Evolutionary conservation across 2,113 vertebrate species (phyloP).

Genomic region (Herpetotheres cachinnans): DNA sequence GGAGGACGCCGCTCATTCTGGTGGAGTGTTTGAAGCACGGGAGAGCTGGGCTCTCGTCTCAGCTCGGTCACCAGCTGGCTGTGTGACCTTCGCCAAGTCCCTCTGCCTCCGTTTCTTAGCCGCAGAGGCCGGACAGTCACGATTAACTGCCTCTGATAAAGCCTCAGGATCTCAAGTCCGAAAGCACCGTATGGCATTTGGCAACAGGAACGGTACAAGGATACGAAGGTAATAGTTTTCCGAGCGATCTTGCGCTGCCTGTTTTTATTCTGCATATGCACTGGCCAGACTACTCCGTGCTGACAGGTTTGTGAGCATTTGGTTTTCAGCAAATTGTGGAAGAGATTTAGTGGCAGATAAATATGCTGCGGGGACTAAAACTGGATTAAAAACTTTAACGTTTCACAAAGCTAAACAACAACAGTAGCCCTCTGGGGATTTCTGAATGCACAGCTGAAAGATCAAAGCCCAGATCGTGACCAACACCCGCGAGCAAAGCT

Average conservation of each 20-base stretch:
- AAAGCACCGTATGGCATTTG: fast-evolving
- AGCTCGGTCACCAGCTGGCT: not conserved
- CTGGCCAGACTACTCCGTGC: fast-evolving
- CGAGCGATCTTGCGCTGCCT: fast-evolving
- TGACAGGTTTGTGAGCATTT: fast-evolving
- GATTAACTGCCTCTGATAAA: fast-evolving
- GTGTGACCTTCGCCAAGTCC: not conserved
- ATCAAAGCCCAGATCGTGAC: not conserved
- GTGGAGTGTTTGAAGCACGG: not conserved
- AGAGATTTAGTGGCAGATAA: not conserved
- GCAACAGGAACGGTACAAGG: not conserved
- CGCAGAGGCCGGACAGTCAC: fast-evolving
- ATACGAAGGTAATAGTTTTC: fast-evolving
- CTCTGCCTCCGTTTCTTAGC: not conserved
- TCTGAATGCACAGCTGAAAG: not conserved
- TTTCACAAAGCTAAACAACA: not conserved
- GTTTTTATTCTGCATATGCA: fast-evolving
- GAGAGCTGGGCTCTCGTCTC: not conserved
- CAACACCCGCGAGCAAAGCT: not conserved
- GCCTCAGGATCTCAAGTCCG: fast-evolving
- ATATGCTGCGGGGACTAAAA: not conserved
- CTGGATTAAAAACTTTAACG: fast-evolving
- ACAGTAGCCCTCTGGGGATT: not conserved
- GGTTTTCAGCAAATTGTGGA: not conserved
- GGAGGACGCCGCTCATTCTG: not conserved